phyloP scores from a whole-genome alignment of 2,888 invertebrate species.

The Aspidiotus rigidus region DNA sequence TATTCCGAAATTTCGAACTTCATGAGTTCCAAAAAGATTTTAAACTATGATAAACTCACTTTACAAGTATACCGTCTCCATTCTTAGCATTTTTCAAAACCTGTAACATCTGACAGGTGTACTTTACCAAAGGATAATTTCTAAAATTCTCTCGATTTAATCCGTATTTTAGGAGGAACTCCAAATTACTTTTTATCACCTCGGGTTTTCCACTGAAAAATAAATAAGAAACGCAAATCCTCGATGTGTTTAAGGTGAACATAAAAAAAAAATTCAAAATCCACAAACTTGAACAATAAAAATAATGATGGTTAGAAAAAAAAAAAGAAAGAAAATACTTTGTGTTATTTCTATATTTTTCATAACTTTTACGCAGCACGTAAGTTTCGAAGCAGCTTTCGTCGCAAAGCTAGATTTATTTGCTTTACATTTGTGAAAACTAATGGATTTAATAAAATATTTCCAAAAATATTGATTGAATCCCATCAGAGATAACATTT shows the following conservation, averaged over 20 bases:
- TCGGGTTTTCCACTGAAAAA: constrained; percentile 44
- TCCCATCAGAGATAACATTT: too few relatives aligned
- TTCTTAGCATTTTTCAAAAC: constrained; percentile 41
- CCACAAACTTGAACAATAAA: not conserved
- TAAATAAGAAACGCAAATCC: too few relatives aligned
- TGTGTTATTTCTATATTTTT: too few relatives aligned
- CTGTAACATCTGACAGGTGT: constrained; percentile 52
- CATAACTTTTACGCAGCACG: too few relatives aligned
- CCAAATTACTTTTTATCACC: constrained; percentile 53
- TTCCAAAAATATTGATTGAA: too few relatives aligned
- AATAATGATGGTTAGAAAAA: too few relatives aligned
- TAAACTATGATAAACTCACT: constrained; percentile 23
- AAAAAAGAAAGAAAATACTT: too few relatives aligned
- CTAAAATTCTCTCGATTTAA: constrained; percentile 48
- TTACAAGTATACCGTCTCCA: constrained; percentile 36
- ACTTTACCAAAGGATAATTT: constrained; percentile 50
- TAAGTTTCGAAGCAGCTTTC: too few relatives aligned
- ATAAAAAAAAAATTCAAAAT: not conserved
- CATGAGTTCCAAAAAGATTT: not conserved
- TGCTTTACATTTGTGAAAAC: too few relatives aligned
- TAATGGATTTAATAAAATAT: too few relatives aligned
- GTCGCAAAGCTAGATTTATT: too few relatives aligned
- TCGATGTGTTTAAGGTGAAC: not conserved
- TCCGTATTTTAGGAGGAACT: constrained; percentile 62
- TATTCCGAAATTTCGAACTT: constrained; percentile 6